phyloP scores from a whole-genome alignment of 2,888 invertebrate species.

The Agrochola litura region DNA sequence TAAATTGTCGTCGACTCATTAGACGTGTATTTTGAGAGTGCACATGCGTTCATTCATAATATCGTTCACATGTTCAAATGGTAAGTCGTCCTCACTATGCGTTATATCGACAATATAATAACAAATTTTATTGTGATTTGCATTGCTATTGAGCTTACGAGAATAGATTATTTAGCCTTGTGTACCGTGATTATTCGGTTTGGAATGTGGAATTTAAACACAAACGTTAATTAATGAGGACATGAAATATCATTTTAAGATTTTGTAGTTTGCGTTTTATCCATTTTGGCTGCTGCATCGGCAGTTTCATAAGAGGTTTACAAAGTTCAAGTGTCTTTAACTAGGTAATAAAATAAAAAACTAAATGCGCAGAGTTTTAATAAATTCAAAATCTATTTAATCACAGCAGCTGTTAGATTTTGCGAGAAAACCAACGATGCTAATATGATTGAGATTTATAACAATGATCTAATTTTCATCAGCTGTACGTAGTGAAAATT shows the following conservation, averaged over 20 bases:
- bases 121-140: slow-evolving; percentile 18
- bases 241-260: slow-evolving; percentile 16
- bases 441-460: slow-evolving; percentile 32
- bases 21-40: slow-evolving; percentile 75
- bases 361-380: not conserved
- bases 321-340: not conserved
- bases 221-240: slow-evolving; percentile 14
- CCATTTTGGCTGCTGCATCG: slow-evolving; percentile 17
- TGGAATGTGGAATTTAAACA: slow-evolving; percentile 34
- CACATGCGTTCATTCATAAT: slow-evolving; percentile 82
- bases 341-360: not conserved
- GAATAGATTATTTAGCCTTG: slow-evolving; percentile 18
- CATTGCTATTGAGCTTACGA: not conserved
- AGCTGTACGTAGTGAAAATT: slow-evolving; percentile 14
- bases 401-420: slow-evolving; percentile 1
- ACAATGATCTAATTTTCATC: slow-evolving; percentile 22
- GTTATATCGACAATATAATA: slow-evolving; percentile 17
- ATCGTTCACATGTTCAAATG: slow-evolving; percentile 59
- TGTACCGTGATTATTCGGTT: slow-evolving; percentile 11
- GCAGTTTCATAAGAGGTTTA: not conserved
- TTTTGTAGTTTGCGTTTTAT: slow-evolving; percentile 5
- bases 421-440: not conserved
- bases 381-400: not conserved
- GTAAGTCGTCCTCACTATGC: slow-evolving; percentile 17
- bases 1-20: slow-evolving; percentile 75